Base-by-base conservation (phyloP, 2,113 vertebrate species). In the Tetrax tetrax region DNA sequence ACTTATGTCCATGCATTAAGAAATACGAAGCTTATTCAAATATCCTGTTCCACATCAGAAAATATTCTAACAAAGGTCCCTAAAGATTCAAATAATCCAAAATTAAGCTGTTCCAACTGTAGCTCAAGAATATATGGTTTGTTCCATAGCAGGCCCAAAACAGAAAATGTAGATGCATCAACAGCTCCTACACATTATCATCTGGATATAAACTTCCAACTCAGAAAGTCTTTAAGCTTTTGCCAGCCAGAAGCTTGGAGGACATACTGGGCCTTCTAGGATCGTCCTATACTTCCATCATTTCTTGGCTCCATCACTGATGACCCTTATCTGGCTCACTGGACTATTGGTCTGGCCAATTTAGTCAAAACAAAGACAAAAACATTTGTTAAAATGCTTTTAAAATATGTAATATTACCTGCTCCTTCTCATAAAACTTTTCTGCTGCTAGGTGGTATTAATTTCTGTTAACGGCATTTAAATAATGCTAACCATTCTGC, bases 351-450 rank as follows among this genome's bases (percentile, higher is more conserved):
- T 63, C 38, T 85, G 43, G 31, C 31, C 37, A 84, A 64, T 82
- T 82, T 69, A 17, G 61, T 65, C 38, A 83, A 93, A 93, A 90
- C 6, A 21, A 75, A 85, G 69, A 61, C 14, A 45, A 88, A 83
- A 89, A 3, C 6, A 29, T 18, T 43, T 43, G 20, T 41, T 68
- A 56, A 65, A 90, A 72, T 47, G n/a, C 71, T 95, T 98, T 95
- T 33, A 80, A 97, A 97, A 92, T 95, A 93, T 90, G 92, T 96
- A 31, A 25, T 64, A 31, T 87, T 92, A 88, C 78, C 89, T 96
- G 57, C 70, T 96, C 83, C 33, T 92, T 86, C 96, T 95, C 94
- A 94, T 83, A 93, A 96, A 97, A 96, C 61, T 95, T 96, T 96
- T 61, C 95, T 97, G 87, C 82, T 66, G n/a, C 60, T 92, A 95